Conservation (phyloP, 2,113 vertebrate species). For the Athene cunicularia region DNA sequence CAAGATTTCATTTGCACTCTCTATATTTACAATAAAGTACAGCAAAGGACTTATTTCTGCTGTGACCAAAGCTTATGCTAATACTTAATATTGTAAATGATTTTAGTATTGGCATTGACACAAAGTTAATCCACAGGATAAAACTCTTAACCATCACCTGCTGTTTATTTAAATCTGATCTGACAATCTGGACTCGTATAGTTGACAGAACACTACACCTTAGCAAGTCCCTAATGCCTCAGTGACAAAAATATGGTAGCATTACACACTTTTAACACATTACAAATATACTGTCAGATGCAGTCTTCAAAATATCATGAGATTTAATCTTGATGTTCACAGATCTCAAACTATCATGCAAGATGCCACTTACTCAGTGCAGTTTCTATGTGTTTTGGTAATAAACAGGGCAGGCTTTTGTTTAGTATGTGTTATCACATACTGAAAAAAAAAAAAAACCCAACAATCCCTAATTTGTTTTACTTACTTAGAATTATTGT, state of each 20-base stretch:
- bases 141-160: neutral
- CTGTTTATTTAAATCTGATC: conserved; percentile 41
- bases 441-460: conserved; percentile 21
- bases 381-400: neutral
- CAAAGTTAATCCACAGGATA: neutral
- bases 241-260: neutral
- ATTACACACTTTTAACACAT: conserved; percentile 6
- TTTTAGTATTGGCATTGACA: neutral
- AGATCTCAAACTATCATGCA: neutral
- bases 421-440: neutral
- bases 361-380: neutral
- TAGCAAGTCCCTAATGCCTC: conserved; percentile 38
- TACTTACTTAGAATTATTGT: neutral
- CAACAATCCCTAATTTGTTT: neutral
- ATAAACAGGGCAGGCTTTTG: neutral
- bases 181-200: conserved; percentile 24
- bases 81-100: neutral
- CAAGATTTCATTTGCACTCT: neutral
- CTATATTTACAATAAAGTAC: neutral
- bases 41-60: neutral
- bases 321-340: neutral
- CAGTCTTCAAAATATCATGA: conserved; percentile 38
- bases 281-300: conserved; percentile 1
- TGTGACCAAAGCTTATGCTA: neutral
- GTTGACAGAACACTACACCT: conserved; percentile 13